These are phyloP conservation scores for Cydia strobilella DNA, from an alignment of 1,140 invertebrate genomes.

Conservation along the genomic window DNA sequence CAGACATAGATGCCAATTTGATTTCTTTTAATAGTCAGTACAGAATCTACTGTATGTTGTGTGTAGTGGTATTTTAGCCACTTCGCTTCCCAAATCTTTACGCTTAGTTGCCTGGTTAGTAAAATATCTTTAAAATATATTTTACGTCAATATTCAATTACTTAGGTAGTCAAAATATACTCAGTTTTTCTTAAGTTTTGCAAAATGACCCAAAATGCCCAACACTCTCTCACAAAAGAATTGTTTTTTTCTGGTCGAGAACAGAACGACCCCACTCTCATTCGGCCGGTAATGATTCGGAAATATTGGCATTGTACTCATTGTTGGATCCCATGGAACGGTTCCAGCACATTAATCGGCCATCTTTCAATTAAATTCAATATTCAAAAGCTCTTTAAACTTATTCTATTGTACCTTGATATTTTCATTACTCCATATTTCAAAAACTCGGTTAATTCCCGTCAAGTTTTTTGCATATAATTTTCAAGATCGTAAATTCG, in stretches of 20 bases:
- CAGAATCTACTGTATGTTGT: too few relatives aligned
- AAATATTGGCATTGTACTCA: constrained; percentile 54
- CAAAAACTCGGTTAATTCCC: constrained; percentile 19
- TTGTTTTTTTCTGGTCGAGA: background rate
- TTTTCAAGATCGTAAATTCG: constrained; percentile 8
- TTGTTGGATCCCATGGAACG: constrained; percentile 45
- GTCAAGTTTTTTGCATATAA: constrained; percentile 14
- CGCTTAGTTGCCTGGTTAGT: too few relatives aligned
- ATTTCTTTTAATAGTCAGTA: too few relatives aligned
- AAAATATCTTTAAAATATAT: too few relatives aligned
- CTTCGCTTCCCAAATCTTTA: too few relatives aligned
- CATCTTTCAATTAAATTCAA: constrained; percentile 16
- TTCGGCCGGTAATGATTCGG: constrained; percentile 53
- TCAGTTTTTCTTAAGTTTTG: background rate
- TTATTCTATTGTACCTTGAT: constrained; percentile 16
- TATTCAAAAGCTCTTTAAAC: constrained; percentile 29
- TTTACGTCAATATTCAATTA: too few relatives aligned
- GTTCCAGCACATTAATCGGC: constrained; percentile 37
- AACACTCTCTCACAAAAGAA: background rate
- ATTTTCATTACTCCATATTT: constrained; percentile 22
- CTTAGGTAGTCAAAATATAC: too few relatives aligned
- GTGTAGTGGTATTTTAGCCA: too few relatives aligned
- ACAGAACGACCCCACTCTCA: constrained; percentile 21
- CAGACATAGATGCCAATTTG: too few relatives aligned
- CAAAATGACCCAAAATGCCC: background rate